phyloP scores from a whole-genome alignment of 1,140 invertebrate genomes.

The Myzus persicae region DNA sequence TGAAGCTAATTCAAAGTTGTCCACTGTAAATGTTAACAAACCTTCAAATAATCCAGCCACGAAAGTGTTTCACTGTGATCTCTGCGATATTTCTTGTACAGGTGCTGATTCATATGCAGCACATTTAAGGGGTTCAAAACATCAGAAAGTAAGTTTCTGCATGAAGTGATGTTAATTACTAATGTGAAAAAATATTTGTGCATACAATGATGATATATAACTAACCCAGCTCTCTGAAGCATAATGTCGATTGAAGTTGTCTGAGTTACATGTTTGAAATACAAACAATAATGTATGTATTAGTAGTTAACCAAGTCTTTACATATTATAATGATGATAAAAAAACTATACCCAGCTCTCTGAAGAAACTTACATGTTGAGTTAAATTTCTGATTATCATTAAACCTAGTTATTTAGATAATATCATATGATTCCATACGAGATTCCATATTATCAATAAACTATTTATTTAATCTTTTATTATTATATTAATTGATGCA shows the following conservation, averaged over 20 bases:
- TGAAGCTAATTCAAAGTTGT: conserved; percentile 84
- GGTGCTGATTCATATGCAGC: conserved; percentile 97
- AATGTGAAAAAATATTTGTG: not conserved
- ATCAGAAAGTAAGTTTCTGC: conserved; percentile 79
- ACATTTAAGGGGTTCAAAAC: conserved; percentile 96
- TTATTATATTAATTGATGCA: not conserved
- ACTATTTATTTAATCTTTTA: not conserved
- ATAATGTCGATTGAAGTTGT: conserved; percentile 15
- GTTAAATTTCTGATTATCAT: not conserved
- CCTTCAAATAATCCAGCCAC: conserved; percentile 69
- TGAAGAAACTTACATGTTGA: not conserved
- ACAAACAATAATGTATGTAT: not conserved
- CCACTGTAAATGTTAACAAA: conserved; percentile 65
- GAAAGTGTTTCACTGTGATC: conserved; percentile 81
- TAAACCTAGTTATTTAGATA: not conserved
- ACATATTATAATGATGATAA: not conserved
- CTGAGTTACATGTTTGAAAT: not conserved
- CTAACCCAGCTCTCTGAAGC: conserved; percentile 34
- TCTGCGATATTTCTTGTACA: conserved; percentile 98
- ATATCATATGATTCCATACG: too few species aligned
- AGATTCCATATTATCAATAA: too few species aligned
- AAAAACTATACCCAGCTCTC: conserved; percentile 51
- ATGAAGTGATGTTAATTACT: not conserved
- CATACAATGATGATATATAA: not conserved
- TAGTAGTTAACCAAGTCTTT: not conserved